Evolutionary conservation across 2,888 invertebrate species (phyloP).

Genomic region (Gari tellinella): DNA sequence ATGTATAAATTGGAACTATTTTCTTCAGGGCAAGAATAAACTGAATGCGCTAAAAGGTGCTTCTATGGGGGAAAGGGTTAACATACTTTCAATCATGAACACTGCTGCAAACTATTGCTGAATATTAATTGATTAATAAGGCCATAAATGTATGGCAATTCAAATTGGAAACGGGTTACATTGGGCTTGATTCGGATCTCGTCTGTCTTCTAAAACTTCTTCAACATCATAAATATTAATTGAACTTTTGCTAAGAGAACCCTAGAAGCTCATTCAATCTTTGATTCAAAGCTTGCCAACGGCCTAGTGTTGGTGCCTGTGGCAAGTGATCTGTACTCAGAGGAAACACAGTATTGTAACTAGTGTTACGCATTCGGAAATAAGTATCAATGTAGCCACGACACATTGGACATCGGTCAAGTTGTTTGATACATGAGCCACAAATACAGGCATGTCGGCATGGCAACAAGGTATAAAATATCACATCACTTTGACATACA

Average conservation of each 20-base stretch:
- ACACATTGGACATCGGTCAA: slow-evolving; percentile 95
- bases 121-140: too few relatives aligned
- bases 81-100: too few relatives aligned
- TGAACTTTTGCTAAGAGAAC: slow-evolving; percentile 61
- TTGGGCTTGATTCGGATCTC: too few relatives aligned
- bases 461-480: slow-evolving; percentile 92
- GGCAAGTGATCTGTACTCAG: neutral
- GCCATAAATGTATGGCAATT: too few relatives aligned
- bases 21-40: too few relatives aligned
- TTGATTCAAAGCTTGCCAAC: slow-evolving; percentile 64
- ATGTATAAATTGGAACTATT: too few relatives aligned
- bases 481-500: slow-evolving; percentile 92
- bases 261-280: slow-evolving; percentile 68
- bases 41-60: too few relatives aligned
- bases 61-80: too few relatives aligned
- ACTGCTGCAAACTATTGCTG: too few relatives aligned
- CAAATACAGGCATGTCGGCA: slow-evolving; percentile 95
- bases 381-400: slow-evolving; percentile 92
- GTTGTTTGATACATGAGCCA: slow-evolving; percentile 91
- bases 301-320: slow-evolving; percentile 24
- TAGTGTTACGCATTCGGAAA: slow-evolving; percentile 85
- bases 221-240: neutral
- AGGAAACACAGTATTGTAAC: neutral
- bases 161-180: too few relatives aligned
- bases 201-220: too few relatives aligned